Evolutionary conservation across 2,888 invertebrate species (phyloP).

Genomic region (Uropetala carovei): DNA sequence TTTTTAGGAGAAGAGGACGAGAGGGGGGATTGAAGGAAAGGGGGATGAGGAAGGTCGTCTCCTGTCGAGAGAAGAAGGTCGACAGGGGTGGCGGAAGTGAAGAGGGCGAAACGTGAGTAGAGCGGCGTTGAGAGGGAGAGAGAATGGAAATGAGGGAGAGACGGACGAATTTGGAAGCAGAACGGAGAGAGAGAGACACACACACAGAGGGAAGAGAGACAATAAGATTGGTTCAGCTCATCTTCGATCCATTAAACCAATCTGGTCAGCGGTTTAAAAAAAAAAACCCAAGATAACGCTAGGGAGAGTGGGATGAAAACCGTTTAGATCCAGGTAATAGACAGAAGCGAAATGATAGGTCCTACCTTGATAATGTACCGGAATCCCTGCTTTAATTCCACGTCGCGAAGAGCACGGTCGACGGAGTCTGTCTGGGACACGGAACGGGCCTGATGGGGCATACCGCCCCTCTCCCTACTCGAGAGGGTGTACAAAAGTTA

Average conservation of each 20-base stretch:
- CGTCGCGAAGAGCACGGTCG: too few relatives aligned
- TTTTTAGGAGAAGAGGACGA: background rate
- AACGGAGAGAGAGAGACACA: background rate
- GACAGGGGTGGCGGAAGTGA: background rate
- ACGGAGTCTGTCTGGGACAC: too few relatives aligned
- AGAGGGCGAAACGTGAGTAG: background rate
- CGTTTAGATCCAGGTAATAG: background rate
- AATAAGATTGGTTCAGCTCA: background rate
- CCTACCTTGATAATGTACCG: too few relatives aligned
- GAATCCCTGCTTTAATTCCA: background rate
- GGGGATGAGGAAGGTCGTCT: conserved; percentile 6
- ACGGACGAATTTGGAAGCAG: background rate
- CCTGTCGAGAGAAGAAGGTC: background rate
- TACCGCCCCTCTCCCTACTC: background rate
- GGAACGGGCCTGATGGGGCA: too few relatives aligned
- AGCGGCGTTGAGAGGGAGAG: background rate
- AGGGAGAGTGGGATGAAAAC: background rate
- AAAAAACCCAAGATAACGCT: background rate
- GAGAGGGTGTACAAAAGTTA: background rate
- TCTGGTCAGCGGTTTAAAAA: conserved; percentile 22
- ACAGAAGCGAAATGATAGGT: background rate
- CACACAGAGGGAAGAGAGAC: too few relatives aligned
- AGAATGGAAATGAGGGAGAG: background rate
- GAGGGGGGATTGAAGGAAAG: background rate
- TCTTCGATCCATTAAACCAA: conserved; percentile 32